These are phyloP conservation scores for Eilema sororculum DNA, from an alignment of 2,888 invertebrate genomes.

Conservation along the genomic window DNA sequence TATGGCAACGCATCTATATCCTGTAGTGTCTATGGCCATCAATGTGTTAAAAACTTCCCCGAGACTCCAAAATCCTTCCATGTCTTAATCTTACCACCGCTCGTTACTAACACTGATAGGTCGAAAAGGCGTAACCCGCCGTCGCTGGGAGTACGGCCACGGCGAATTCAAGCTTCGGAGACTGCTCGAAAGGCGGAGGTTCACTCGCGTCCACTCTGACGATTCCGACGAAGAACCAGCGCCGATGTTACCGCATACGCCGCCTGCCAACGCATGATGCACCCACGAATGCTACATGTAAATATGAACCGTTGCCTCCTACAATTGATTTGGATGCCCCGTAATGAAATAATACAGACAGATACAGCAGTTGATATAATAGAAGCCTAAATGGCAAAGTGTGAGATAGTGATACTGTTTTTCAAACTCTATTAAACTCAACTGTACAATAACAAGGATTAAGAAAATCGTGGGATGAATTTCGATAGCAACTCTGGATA, in stretches of 20 bases:
- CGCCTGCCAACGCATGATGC: conserved; percentile 73
- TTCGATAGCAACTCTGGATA: not conserved
- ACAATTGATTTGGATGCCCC: not conserved
- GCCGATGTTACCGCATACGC: conserved; percentile 79
- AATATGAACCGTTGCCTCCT: conserved; percentile 12
- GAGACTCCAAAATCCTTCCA: conserved; percentile 4
- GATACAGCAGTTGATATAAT: not conserved
- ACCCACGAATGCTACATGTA: conserved; percentile 25
- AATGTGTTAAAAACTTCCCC: not conserved
- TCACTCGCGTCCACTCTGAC: conserved; percentile 89
- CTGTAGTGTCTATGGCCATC: not conserved
- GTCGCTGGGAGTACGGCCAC: conserved; percentile 83
- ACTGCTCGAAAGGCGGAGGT: conserved; percentile 87
- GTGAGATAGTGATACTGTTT: no score
- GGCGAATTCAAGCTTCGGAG: conserved; percentile 89
- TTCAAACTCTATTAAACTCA: not conserved
- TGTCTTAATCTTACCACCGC: not conserved
- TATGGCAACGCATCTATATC: not conserved
- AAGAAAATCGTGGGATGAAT: not conserved
- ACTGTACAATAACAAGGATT: not conserved
- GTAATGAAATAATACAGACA: not conserved
- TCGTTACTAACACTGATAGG: conserved; percentile 56
- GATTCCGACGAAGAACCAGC: conserved; percentile 89
- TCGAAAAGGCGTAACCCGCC: conserved; percentile 77
- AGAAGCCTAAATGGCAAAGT: not conserved